A percentile compares a stretch with the other conserved stretches of the same genome.
Conservation (phyloP, 2,113 vertebrate species). For the Rhinolophus sinicus region DNA sequence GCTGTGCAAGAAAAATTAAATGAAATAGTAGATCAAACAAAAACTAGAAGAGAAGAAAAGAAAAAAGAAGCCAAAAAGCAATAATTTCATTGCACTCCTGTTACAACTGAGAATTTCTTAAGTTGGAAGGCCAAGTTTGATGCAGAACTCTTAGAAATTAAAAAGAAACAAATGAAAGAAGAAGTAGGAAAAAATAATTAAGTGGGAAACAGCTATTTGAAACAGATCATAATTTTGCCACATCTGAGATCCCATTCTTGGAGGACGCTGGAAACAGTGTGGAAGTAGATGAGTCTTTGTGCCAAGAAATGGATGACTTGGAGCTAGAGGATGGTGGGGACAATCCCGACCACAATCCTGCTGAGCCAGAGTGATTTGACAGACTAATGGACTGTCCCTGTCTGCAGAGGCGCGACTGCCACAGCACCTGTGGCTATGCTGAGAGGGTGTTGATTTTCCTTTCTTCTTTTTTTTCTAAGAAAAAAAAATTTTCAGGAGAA, state of each 20-base stretch:
- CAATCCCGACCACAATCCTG: conserved; percentile 94
- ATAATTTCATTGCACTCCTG: too few species aligned
- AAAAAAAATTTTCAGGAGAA: conserved; percentile 83
- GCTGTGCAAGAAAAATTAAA: not conserved
- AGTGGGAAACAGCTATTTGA: conserved; percentile 97
- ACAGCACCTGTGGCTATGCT: conserved; percentile 88
- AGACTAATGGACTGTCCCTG: conserved; percentile 31
- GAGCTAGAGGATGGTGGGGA: conserved; percentile 96
- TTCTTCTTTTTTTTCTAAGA: conserved; percentile 74
- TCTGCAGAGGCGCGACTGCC: conserved; percentile 72
- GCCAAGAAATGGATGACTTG: conserved; percentile 98
- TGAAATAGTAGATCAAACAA: conserved; percentile 86
- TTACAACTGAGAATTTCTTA: too few species aligned
- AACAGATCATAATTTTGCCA: conserved; percentile 98
- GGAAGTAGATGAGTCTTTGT: conserved; percentile 98
- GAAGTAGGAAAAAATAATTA: too few species aligned
- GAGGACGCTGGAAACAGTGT: conserved; percentile 97
- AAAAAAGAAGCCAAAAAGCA: conserved; percentile 81
- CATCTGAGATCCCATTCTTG: conserved; percentile 98
- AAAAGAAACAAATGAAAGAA: too few species aligned
- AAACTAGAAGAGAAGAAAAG: conserved; percentile 90
- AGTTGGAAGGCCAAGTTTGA: too few species aligned
- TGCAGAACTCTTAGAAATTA: too few species aligned
- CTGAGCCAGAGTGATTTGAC: conserved; percentile 90
- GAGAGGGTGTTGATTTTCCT: conserved; percentile 67